Base-by-base conservation (phyloP, 2,888 invertebrate genomes). In the Trissolcus brochymenae region DNA sequence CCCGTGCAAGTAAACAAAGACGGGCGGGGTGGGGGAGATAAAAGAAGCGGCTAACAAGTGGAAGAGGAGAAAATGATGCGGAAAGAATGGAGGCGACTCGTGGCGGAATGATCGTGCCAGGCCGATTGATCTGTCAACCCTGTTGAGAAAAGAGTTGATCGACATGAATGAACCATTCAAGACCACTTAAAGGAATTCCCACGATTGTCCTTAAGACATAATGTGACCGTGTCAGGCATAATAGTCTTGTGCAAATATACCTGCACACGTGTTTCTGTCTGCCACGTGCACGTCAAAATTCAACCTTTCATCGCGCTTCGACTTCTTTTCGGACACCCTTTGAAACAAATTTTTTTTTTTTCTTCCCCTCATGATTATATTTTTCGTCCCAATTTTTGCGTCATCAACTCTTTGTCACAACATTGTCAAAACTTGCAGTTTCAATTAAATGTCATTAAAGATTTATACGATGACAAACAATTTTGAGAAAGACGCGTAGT, bases 81-180 rank as follows among this genome's bases (percentile, higher is more conserved):
- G 75, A 73, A 72, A 80, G 76, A 76, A 74, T 78, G 73, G 64
- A 62, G 43, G 25, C 55, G 57, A 66, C 43, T 66, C 61, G 76
- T 73, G 70, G 73, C 76, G 54, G 76, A 76, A 72, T 73, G 76
- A 75, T 73, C 66, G 74, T 78, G 74, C 78, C 71, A 70, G n/a
- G 80, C 79, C 87, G 87, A 88, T 88, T 88, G 88, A 88, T 89
- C 88, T 87, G 87, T 89, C 88, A 88, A 85, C 84, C 84, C 82
- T 83, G 84, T 85, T 85, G 71, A 68, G 84, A 84, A 83, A 87
- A 85, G 84, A 86, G 84, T 87, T 86, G 87, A 88, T 88, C 87
- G 88, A 88, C 88, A 87, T 88, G 89, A 89, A 89, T 88, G 88
- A 88, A 87, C 87, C 87, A 87, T 87, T 86, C 87, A 87, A 88